Percentiles rank a stretch among this genome's conserved stretches.
These are phyloP conservation scores for Nomada ferruginata DNA, from an alignment of 2,888 invertebrate species.

Conservation along the genomic window DNA sequence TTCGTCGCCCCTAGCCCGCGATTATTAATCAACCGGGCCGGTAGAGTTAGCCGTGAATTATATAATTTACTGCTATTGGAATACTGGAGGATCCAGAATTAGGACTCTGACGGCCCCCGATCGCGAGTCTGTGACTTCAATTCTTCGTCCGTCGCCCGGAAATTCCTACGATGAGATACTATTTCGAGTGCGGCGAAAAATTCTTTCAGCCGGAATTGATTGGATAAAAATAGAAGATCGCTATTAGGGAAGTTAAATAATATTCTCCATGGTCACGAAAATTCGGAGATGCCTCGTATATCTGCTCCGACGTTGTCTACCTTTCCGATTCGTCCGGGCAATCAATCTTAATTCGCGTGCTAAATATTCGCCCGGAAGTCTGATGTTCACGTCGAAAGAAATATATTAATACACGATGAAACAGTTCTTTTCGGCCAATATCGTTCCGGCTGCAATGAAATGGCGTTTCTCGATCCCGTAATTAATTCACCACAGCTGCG, in stretches of 20 bases:
- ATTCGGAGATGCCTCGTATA: conserved; percentile 30
- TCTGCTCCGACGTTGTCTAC: conserved; percentile 41
- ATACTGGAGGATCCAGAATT: neutral
- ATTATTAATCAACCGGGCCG: conserved; percentile 10
- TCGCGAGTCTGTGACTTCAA: neutral
- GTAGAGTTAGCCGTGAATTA: conserved; percentile 12
- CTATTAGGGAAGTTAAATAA: neutral
- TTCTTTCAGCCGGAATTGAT: conserved; percentile 43
- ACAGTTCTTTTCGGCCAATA: conserved; percentile 32
- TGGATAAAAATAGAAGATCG: conserved; percentile 3
- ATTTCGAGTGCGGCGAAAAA: conserved; percentile 32
- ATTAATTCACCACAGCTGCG: conserved; percentile 26
- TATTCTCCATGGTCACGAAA: neutral
- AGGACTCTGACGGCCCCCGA: neutral
- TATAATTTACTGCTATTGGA: conserved; percentile 25
- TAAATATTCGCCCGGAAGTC: conserved; percentile 41
- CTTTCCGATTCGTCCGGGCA: conserved; percentile 27
- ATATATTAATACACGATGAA: conserved; percentile 50
- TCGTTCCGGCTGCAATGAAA: conserved; percentile 30
- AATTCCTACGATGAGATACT: conserved; percentile 4
- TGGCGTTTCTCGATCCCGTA: conserved; percentile 13
- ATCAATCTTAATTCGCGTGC: conserved; percentile 56
- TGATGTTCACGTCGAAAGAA: conserved; percentile 26
- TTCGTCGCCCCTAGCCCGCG: conserved; percentile 6
- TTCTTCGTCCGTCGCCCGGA: neutral